These are phyloP conservation scores for crab-eating macaque (Macaca fascicularis) DNA, from an alignment of 2,113 vertebrate genomes.

Conservation along the genomic window T2T-MFA8v1.1 NC_088387.1:18259501-18260000, in stretches of 20 bases:
- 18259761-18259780: slow-evolving; percentile 54
- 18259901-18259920: slow-evolving; percentile 58
- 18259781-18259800: slow-evolving; percentile 71
- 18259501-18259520: neutral
- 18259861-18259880: slow-evolving; percentile 7
- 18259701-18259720: neutral
- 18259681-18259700: neutral
- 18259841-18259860: slow-evolving; percentile 71
- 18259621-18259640: neutral
- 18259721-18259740: neutral
- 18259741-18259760: slow-evolving; percentile 70
- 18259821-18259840: slow-evolving; percentile 77
- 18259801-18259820: slow-evolving; percentile 39
- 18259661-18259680: neutral
- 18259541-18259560: rapidly evolving
- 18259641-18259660: neutral
- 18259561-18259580: neutral
- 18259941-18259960: neutral
- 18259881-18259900: slow-evolving; percentile 65
- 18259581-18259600: neutral
- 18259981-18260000: neutral
- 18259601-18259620: neutral
- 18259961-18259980: slow-evolving; percentile 8
- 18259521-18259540: neutral
- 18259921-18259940: slow-evolving; percentile 50